Conservation (phyloP, 23 tunicate species). For the Styela clava region DNA sequence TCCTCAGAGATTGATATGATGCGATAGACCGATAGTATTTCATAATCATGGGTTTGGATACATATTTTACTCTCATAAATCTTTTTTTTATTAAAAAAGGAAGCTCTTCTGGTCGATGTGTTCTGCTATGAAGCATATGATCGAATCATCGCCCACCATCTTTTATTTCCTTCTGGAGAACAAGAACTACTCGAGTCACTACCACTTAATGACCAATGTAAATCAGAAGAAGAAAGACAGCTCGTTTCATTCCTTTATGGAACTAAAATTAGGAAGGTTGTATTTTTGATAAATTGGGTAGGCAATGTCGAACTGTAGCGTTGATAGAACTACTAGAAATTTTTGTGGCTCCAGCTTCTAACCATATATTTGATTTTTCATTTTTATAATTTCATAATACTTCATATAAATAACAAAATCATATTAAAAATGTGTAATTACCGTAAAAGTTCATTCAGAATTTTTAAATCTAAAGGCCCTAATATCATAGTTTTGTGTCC, state of each 20-base stretch:
- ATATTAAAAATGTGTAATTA: background rate
- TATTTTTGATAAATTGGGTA: background rate
- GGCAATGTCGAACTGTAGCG: background rate
- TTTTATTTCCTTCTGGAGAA: constrained; percentile 74
- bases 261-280: constrained; percentile 55
- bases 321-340: background rate
- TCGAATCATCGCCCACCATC: constrained; percentile 62
- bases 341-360: no score
- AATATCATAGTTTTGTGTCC: no score
- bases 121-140: constrained; percentile 84
- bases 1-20: no score
- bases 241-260: constrained; percentile 56
- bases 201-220: constrained; percentile 50
- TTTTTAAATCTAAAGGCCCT: no score
- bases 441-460: background rate
- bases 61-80: no score
- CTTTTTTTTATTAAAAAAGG: no score
- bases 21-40: no score
- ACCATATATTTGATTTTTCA: background rate
- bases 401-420: background rate
- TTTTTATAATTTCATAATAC: no score
- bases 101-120: constrained; percentile 68
- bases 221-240: constrained; percentile 46
- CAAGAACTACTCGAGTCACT: constrained; percentile 63
- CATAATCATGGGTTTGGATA: no score